Conservation (phyloP, 2,888 invertebrate genomes). For the Euproctis similis region DNA sequence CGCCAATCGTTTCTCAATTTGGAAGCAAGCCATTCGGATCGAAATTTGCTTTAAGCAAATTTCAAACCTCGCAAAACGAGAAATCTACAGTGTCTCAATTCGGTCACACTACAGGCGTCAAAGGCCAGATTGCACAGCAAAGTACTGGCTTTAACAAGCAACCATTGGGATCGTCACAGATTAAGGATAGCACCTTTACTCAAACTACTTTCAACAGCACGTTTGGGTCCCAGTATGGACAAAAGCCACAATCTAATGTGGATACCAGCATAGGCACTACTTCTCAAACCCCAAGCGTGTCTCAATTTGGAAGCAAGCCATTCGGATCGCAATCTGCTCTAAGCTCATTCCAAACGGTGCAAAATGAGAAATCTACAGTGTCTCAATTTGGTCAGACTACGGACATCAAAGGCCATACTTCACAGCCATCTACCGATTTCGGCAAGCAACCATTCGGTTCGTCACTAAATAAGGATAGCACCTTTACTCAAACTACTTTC, state of each 20-base stretch:
- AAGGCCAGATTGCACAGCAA: neutral
- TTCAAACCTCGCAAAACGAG: neutral
- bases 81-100: neutral
- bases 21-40: neutral
- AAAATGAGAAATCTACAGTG: slow-evolving; percentile 3
- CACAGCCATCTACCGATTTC: too few relatives aligned
- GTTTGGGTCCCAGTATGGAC: neutral
- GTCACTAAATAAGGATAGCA: neutral
- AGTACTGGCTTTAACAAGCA: neutral
- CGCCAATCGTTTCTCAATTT: too few relatives aligned
- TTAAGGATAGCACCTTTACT: neutral
- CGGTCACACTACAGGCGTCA: neutral
- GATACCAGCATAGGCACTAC: neutral
- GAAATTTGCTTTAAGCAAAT: neutral
- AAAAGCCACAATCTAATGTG: neutral
- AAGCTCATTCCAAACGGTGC: slow-evolving; percentile 5
- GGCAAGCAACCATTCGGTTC: too few relatives aligned
- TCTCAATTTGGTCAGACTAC: slow-evolving; percentile 1
- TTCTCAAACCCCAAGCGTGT: too few relatives aligned
- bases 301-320: neutral
- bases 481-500: slow-evolving; percentile 1
- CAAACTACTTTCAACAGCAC: neutral
- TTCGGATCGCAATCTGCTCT: neutral
- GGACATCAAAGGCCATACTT: neutral
- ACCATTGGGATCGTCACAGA: neutral